These are phyloP conservation scores for Lasioglossum oenotherae DNA, from an alignment of 2,888 invertebrate genomes.

Conservation along the genomic window DNA sequence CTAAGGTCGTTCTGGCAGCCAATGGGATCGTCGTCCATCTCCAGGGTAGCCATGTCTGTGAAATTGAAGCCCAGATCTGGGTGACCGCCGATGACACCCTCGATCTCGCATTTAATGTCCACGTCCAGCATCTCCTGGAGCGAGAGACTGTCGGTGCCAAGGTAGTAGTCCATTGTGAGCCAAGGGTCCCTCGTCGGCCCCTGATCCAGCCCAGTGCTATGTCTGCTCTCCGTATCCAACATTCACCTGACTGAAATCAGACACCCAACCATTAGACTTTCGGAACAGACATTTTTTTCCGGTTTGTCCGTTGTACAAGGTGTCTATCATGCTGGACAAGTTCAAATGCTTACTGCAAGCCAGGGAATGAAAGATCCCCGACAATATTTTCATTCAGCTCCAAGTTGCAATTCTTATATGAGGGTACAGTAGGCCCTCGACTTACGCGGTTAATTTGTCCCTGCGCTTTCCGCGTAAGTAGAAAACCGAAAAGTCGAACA, in stretches of 20 bases:
- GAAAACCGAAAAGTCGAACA: no score
- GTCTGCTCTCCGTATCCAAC: constrained; percentile 84
- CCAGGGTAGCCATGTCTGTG: constrained; percentile 85
- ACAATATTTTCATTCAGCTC: no score
- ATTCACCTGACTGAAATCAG: constrained; percentile 81
- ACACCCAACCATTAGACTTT: neutral
- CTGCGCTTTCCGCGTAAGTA: no score
- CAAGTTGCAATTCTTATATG: no score
- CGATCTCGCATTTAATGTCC: constrained; percentile 94
- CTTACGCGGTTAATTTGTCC: no score
- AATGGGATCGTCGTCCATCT: constrained; percentile 87
- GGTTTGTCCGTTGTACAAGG: neutral
- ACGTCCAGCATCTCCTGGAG: constrained; percentile 96
- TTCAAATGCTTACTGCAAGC: no score
- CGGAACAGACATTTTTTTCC: neutral
- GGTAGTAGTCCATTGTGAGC: constrained; percentile 86
- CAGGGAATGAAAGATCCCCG: no score
- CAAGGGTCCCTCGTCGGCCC: constrained; percentile 82
- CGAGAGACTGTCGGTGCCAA: constrained; percentile 87
- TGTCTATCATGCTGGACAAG: no score
- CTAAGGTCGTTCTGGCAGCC: constrained; percentile 79
- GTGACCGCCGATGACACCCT: constrained; percentile 90
- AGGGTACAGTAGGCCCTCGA: no score
- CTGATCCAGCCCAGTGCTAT: constrained; percentile 82
- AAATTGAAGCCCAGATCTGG: constrained; percentile 86